Conservation (phyloP, 2,888 invertebrate genomes). For the Clitarchus hookeri region DNA sequence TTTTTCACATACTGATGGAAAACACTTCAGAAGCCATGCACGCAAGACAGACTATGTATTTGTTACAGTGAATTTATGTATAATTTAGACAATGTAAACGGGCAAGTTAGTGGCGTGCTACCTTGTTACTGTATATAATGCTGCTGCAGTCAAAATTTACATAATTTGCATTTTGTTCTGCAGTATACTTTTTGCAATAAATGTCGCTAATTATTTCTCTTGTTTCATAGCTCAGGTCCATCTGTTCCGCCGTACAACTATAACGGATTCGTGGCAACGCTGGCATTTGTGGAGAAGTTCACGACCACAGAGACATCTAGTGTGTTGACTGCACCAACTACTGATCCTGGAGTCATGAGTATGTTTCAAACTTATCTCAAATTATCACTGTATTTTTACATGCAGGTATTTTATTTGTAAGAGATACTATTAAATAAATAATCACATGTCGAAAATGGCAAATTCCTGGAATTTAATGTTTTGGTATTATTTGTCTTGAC, state of each 20-base stretch:
- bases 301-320: constrained; percentile 59
- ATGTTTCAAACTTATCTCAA: constrained; percentile 17
- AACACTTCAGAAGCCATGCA: too few species aligned
- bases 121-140: constrained; percentile 66
- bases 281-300: constrained; percentile 66
- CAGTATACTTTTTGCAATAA: too few species aligned
- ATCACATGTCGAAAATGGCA: too few species aligned
- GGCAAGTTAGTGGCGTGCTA: constrained; percentile 50
- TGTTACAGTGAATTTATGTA: too few species aligned
- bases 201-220: neutral
- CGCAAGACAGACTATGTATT: too few species aligned
- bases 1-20: too few species aligned
- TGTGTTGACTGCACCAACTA: constrained; percentile 50
- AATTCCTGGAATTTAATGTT: too few species aligned
- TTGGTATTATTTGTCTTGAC: too few species aligned
- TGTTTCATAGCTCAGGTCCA: constrained; percentile 65
- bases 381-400: too few species aligned
- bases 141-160: constrained; percentile 59
- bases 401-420: too few species aligned
- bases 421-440: too few species aligned
- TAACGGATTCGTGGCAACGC: constrained; percentile 72
- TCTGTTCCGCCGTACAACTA: constrained; percentile 72
- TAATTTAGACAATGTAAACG: too few species aligned
- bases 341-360: constrained; percentile 41
- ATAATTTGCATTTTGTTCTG: neutral